phyloP scores from a whole-genome alignment of 2,113 vertebrate species.

The Oreochromis niloticus region DNA sequence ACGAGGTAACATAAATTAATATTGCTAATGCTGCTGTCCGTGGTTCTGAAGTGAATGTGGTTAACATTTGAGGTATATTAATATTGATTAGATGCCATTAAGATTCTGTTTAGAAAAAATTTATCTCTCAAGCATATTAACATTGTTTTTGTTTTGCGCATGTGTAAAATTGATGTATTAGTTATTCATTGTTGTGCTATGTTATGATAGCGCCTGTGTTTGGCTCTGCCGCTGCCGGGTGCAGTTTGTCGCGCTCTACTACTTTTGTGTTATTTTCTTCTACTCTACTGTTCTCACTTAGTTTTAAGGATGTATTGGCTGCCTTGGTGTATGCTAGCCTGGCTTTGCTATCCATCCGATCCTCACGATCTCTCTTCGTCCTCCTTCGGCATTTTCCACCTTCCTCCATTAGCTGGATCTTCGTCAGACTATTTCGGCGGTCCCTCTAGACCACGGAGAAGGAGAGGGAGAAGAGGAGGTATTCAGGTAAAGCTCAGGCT shows the following conservation, averaged over 20 bases:
- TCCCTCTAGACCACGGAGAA: not conserved
- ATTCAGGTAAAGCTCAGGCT: not conserved
- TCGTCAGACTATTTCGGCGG: not conserved
- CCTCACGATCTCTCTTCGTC: not conserved
- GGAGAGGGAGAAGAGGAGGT: fast-evolving
- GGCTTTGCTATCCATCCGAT: not conserved
- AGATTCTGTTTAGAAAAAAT: not conserved
- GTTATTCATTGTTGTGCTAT: not conserved
- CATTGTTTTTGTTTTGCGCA: fast-evolving
- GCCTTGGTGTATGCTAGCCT: not conserved
- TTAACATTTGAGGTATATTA: not conserved
- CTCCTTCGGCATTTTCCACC: not conserved
- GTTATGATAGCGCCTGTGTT: not conserved
- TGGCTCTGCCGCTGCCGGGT: not conserved
- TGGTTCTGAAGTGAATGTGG: not conserved
- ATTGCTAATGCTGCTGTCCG: not conserved
- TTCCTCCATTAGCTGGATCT: not conserved
- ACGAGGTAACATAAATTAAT: fast-evolving
- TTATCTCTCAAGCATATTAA: fast-evolving
- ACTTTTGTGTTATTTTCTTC: not conserved
- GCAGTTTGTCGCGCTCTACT: not conserved
- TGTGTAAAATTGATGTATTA: not conserved
- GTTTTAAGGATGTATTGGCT: not conserved
- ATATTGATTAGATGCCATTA: not conserved
- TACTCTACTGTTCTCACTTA: not conserved